phyloP scores from a whole-genome alignment of 2,888 invertebrate genomes.

The Ditula angustiorana region DNA sequence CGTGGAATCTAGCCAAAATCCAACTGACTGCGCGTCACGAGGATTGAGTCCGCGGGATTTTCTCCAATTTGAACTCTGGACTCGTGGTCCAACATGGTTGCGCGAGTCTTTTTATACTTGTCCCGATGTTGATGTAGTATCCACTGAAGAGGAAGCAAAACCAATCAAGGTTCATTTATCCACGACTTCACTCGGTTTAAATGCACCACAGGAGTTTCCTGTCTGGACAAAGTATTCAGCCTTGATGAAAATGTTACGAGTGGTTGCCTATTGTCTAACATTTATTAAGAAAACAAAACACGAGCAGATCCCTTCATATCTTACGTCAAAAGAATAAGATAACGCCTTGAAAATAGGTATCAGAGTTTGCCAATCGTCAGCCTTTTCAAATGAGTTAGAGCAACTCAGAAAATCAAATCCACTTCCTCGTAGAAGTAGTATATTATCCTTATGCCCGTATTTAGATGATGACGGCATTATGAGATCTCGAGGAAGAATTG shows the following conservation, averaged over 20 bases:
- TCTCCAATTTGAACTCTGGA: constrained; percentile 43
- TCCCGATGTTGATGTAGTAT: background rate
- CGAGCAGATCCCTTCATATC: background rate
- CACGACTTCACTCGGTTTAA: background rate
- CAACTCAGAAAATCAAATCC: background rate
- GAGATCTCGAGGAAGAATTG: constrained; percentile 47
- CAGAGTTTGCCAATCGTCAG: background rate
- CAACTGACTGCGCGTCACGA: constrained; percentile 51
- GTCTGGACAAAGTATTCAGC: constrained; percentile 40
- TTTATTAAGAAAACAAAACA: background rate
- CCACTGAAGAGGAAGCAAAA: constrained; percentile 33
- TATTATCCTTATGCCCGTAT: background rate
- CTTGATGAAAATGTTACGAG: constrained; percentile 20
- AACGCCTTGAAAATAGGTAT: constrained; percentile 2
- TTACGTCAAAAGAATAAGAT: no score
- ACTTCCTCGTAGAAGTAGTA: constrained; percentile 12
- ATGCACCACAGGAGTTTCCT: background rate
- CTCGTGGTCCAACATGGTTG: constrained; percentile 41
- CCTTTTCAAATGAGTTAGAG: background rate
- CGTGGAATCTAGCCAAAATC: constrained; percentile 44
- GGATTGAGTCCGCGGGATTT: constrained; percentile 43
- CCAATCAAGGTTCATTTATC: constrained; percentile 4
- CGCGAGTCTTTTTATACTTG: background rate
- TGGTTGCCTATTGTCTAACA: background rate
- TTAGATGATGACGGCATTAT: constrained; percentile 43